phyloP scores from a whole-genome alignment of 2,888 invertebrate genomes.

The Malthinus seriepunctatus region DNA sequence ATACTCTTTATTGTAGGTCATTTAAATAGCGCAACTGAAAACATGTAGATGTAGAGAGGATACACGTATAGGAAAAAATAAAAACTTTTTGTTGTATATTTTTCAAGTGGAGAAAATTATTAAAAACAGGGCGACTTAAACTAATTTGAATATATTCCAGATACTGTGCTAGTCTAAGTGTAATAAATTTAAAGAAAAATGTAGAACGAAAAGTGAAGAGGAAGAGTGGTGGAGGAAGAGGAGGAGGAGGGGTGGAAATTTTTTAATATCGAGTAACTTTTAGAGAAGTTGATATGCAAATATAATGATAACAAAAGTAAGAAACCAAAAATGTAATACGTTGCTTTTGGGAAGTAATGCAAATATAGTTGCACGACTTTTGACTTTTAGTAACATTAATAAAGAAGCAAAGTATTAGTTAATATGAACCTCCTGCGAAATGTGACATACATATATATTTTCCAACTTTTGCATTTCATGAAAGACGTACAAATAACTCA shows the following conservation, averaged over 20 bases:
- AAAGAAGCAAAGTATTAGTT: constrained; percentile 49
- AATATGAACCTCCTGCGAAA: constrained; percentile 41
- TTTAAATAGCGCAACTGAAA: too few relatives aligned
- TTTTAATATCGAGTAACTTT: not conserved
- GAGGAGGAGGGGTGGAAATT: too few relatives aligned
- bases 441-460: constrained; percentile 43
- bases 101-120: too few relatives aligned
- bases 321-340: constrained; percentile 19
- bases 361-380: constrained; percentile 43
- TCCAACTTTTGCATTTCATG: constrained; percentile 47
- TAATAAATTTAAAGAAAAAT: too few relatives aligned
- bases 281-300: not conserved
- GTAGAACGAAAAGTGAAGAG: too few relatives aligned
- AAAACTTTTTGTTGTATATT: too few relatives aligned
- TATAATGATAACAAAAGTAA: constrained; percentile 7
- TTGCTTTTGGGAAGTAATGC: constrained; percentile 32
- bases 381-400: constrained; percentile 45
- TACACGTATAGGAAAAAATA: too few relatives aligned
- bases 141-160: too few relatives aligned
- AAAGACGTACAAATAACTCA: constrained; percentile 41
- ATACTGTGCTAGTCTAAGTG: too few relatives aligned
- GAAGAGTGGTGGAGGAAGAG: too few relatives aligned
- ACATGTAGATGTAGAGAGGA: too few relatives aligned
- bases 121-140: too few relatives aligned
- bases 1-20: constrained; percentile 19